Evolutionary conservation across 2,888 invertebrate genomes (phyloP).

Genomic region (Cancer borealis): DNA sequence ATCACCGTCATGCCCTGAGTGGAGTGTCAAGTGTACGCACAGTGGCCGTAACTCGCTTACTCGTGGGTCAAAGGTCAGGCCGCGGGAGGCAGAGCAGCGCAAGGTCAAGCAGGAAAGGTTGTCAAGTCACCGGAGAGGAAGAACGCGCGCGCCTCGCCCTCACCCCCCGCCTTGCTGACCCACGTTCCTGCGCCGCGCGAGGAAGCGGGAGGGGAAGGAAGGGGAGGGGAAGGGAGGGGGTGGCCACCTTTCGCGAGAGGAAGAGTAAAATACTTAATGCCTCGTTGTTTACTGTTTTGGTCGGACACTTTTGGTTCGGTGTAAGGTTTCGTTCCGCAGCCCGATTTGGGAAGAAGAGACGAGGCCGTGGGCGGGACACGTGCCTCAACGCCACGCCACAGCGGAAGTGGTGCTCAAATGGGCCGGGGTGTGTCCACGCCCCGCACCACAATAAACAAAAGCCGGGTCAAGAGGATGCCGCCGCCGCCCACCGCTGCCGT

Average conservation of each 20-base stretch:
- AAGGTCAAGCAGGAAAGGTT: constrained; percentile 27
- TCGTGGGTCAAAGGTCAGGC: not conserved
- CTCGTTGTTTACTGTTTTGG: not conserved
- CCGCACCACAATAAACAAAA: constrained; percentile 56
- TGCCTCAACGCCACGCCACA: not conserved
- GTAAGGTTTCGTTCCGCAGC: not conserved
- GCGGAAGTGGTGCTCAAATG: constrained; percentile 52
- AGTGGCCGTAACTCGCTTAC: not conserved
- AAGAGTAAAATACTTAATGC: not conserved
- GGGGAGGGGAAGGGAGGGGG: not conserved
- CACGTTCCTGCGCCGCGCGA: not conserved
- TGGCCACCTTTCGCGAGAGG: not conserved
- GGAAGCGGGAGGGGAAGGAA: not conserved
- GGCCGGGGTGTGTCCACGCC: constrained; percentile 46
- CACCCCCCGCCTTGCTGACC: constrained; percentile 30
- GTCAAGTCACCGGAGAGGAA: constrained; percentile 27
- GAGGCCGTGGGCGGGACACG: constrained; percentile 27
- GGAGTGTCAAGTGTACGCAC: constrained; percentile 18
- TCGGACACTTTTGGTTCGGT: not conserved
- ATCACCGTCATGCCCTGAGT: not conserved
- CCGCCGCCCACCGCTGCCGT: constrained; percentile 43
- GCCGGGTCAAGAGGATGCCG: constrained; percentile 48
- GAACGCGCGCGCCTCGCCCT: constrained; percentile 26
- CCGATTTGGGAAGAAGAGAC: not conserved
- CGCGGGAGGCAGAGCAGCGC: constrained; percentile 37